Evolutionary conservation across 2,888 invertebrate species (phyloP).

Genomic region (Steinernema scapterisci): DNA sequence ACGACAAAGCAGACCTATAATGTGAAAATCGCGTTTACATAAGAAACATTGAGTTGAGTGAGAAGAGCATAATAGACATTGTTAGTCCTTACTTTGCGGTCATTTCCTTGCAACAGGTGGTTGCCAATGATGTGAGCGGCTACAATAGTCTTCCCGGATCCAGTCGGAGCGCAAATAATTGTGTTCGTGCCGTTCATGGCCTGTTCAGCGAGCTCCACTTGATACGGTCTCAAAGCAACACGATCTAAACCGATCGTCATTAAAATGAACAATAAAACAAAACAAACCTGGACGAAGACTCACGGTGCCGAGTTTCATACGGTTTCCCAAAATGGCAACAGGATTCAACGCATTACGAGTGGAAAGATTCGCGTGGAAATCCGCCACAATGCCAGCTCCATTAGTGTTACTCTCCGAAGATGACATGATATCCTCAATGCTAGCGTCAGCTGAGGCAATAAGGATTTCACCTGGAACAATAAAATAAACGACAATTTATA

Average conservation of each 20-base stretch:
- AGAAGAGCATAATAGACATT: slow-evolving; percentile 34
- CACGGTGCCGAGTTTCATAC: no score
- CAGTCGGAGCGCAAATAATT: slow-evolving; percentile 65
- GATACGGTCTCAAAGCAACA: slow-evolving; percentile 50
- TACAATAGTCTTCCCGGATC: slow-evolving; percentile 65
- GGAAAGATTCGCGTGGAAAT: no score
- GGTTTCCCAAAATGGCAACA: no score
- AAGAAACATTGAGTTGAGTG: not conserved
- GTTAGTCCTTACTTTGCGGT: not conserved
- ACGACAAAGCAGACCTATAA: slow-evolving; percentile 38
- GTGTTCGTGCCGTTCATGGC: slow-evolving; percentile 46
- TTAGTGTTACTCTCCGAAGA: no score
- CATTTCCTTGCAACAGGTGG: slow-evolving; percentile 44
- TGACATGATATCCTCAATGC: no score
- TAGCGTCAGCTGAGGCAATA: no score
- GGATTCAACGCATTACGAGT: no score
- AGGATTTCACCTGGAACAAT: no score
- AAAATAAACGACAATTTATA: no score
- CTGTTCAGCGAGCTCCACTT: slow-evolving; percentile 47
- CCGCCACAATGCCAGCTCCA: no score
- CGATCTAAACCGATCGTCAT: not conserved
- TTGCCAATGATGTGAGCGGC: slow-evolving; percentile 55
- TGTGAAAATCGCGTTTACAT: no score
- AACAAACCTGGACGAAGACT: no score
- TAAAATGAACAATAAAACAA: not conserved